Evolutionary conservation across 1,140 invertebrate species (phyloP), one percentile per base, ranked within the genome.

Genomic region (Mamestra configurata): DNA sequence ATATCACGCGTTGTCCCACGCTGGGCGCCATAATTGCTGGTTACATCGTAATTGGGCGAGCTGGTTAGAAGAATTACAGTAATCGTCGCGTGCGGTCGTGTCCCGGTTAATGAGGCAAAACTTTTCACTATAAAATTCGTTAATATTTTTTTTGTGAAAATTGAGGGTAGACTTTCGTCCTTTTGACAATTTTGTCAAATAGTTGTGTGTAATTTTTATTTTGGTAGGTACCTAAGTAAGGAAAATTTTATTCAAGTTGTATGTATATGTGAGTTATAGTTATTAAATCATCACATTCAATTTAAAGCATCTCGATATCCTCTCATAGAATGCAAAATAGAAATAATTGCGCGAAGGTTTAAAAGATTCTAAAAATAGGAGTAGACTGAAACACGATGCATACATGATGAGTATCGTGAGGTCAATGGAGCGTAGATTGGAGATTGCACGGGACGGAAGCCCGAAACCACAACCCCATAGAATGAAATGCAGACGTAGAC

Each of bases 21-120:
- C 82, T 83, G 88, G 89, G 89, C 89, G 88, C 85, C 89, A 87
- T 90, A 89, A 90, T 90, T 89, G 89, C 82, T 83, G 89, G 88
- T 90, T 88, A 85, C 59, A 51, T 71, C 51, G 78, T 88, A 88
- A 88, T 90, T 89, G 87, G 81, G 82, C 86, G 80, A 79, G 79
- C 77, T 35, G 66, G 68, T 75, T 66, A 80, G 79, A 83, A 86
- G 83, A 76, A 76, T 76, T 57, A 71, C 59, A 71, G 70, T 77
- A 79, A 77, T 61, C n/a, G 64, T n/a, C 57, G 53, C 59, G 79
- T 80, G 75, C 27, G 75, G 73, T 68, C 76, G 55, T 53, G 46
- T 37, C 64, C 49, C 35, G 66, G 43, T 46, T 73, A 70, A 76
- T 80, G 61, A 75, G 51, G 59, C 15, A 27, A 51, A 68, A 11